Percentiles rank a stretch among this genome's conserved stretches.
These are phyloP conservation scores for Polypedilum vanderplanki DNA, from an alignment of 1,140 invertebrate genomes.

Conservation along the genomic window DNA sequence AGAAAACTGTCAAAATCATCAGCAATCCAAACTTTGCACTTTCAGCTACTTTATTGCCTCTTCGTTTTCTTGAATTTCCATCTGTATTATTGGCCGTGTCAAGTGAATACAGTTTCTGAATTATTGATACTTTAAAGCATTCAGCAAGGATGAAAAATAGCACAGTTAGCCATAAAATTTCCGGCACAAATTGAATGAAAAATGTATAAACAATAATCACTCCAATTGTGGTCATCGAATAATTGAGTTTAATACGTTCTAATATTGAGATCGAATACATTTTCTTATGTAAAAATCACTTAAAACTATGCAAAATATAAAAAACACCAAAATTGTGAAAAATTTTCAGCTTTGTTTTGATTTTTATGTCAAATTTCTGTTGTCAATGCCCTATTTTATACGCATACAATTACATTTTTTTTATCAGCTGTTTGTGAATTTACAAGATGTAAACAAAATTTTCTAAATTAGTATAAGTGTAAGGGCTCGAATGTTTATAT, in stretches of 20 bases:
- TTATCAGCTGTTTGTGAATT: background rate
- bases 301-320: background rate
- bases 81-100: background rate
- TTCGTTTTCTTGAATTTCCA: background rate
- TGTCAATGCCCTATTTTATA: background rate
- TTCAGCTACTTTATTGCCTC: background rate
- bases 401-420: background rate
- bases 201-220: background rate
- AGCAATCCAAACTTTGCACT: background rate
- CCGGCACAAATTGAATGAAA: background rate
- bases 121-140: background rate
- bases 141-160: conserved; percentile 11
- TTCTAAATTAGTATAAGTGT: background rate
- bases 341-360: background rate
- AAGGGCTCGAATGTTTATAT: too few relatives aligned
- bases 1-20: background rate
- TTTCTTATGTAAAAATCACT: background rate
- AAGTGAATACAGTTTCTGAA: background rate
- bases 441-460: background rate
- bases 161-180: background rate
- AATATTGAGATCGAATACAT: background rate
- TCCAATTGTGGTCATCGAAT: background rate
- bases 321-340: background rate
- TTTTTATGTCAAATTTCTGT: background rate
- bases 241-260: background rate